Evolutionary conservation across 2,113 vertebrate species (phyloP).

Genomic region (Beaufortia kweichowensis): DNA sequence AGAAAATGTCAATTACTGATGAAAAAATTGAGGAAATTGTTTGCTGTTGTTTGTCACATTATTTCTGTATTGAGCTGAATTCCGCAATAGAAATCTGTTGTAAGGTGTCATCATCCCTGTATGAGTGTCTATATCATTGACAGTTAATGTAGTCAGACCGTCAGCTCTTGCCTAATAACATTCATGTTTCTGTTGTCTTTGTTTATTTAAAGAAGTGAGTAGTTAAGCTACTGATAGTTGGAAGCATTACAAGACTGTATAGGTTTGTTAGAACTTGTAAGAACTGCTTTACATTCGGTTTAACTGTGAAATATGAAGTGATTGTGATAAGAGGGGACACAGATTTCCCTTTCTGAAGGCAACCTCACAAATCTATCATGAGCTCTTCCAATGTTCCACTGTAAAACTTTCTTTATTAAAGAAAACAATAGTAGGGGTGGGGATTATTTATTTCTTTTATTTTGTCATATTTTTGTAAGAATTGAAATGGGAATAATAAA

Average conservation of each 20-base stretch:
- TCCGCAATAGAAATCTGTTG: neutral
- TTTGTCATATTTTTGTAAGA: slow-evolving; percentile 99
- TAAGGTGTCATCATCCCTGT: neutral
- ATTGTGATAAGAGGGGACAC: slow-evolving; percentile 40
- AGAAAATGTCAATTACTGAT: neutral
- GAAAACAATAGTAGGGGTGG: slow-evolving; percentile 70
- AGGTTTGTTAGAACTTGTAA: slow-evolving; percentile 42
- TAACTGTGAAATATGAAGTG: slow-evolving; percentile 52
- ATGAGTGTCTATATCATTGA: neutral
- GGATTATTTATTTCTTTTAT: slow-evolving; percentile 95
- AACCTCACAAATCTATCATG: slow-evolving; percentile 69
- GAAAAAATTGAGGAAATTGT: neutral
- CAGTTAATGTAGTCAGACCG: neutral
- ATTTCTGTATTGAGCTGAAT: neutral
- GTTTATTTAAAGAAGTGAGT: slow-evolving; percentile 5
- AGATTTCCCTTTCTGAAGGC: slow-evolving; percentile 59
- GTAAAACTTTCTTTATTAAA: slow-evolving; percentile 68
- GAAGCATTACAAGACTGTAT: slow-evolving; percentile 30
- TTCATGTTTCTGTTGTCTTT: neutral
- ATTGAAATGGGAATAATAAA: slow-evolving; percentile 94
- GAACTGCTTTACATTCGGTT: slow-evolving; percentile 50
- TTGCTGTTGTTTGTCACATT: neutral
- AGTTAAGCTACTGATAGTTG: slow-evolving; percentile 15
- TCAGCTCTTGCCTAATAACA: slow-evolving; percentile 2
- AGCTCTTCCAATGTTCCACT: slow-evolving; percentile 80